A percentile compares a stretch with the other conserved stretches of the same genome.
phyloP scores from a whole-genome alignment of 2,888 invertebrate species.

The Zhuqinia jingwanae region DNA sequence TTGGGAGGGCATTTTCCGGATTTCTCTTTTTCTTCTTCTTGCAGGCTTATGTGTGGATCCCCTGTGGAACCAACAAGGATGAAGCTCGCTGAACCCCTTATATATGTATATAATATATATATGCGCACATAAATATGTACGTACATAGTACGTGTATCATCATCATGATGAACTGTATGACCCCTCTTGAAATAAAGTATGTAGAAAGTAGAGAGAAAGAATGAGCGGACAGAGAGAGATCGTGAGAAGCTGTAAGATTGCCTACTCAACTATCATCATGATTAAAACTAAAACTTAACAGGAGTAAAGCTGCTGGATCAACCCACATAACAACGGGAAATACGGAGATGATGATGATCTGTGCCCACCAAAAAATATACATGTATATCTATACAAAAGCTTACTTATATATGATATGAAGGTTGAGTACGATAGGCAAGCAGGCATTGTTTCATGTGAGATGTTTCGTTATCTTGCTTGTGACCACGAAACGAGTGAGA shows the following conservation, averaged over 20 bases:
- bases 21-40: constrained; percentile 57
- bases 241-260: constrained; percentile 58
- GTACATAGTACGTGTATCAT: constrained; percentile 18
- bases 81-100: constrained; percentile 26
- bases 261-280: constrained; percentile 67
- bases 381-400: neutral
- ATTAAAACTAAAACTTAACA: constrained; percentile 70
- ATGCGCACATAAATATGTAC: neutral
- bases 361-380: too few relatives aligned
- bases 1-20: constrained; percentile 68
- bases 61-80: constrained; percentile 30
- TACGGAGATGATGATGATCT: too few relatives aligned
- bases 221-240: constrained; percentile 61
- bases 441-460: neutral
- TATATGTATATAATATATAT: neutral
- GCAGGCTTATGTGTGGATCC: constrained; percentile 9
- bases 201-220: constrained; percentile 50
- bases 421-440: too few relatives aligned
- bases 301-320: constrained; percentile 66
- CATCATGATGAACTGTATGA: constrained; percentile 59
- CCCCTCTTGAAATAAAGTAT: constrained; percentile 57
- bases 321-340: neutral
- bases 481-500: constrained; percentile 9
- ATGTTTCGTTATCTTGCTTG: constrained; percentile 5
- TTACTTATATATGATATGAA: too few relatives aligned